Percentiles rank a stretch among this genome's conserved stretches.
phyloP scores from a whole-genome alignment of 2,113 vertebrate genomes.

The Sarotherodon lohbergeri region DNA sequence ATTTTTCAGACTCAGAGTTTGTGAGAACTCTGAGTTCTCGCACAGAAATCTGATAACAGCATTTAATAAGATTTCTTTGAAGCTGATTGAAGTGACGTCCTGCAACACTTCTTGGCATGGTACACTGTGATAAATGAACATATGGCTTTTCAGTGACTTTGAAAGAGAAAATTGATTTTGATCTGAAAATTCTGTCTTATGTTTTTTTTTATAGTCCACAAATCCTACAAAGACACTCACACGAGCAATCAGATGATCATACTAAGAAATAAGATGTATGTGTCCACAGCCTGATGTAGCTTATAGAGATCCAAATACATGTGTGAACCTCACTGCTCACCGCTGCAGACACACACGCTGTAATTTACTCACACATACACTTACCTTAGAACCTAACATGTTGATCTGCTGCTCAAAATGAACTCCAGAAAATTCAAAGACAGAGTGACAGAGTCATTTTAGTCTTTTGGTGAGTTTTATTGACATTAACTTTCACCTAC shows the following conservation, averaged over 20 bases:
- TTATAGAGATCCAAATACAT: background rate
- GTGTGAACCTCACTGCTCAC: background rate
- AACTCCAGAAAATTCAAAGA: background rate
- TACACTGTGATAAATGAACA: background rate
- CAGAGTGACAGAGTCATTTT: background rate
- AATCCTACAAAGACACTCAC: background rate
- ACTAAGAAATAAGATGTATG: background rate
- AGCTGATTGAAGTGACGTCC: background rate
- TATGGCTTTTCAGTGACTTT: background rate
- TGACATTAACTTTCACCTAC: background rate
- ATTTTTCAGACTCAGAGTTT: background rate
- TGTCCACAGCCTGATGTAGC: background rate
- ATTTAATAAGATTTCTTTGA: background rate
- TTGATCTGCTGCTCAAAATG: background rate
- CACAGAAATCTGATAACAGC: background rate
- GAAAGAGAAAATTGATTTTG: background rate
- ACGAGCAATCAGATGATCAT: background rate
- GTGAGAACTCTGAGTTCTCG: background rate
- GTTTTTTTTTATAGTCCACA: background rate
- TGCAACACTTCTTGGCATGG: background rate
- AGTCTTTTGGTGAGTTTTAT: too few species aligned
- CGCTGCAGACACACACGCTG: background rate
- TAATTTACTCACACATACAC: background rate
- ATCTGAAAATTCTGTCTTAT: background rate
- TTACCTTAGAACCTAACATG: background rate